These are phyloP conservation scores for Cerastis rubricosa DNA, from an alignment of 2,888 invertebrate genomes.

Conservation along the genomic window DNA sequence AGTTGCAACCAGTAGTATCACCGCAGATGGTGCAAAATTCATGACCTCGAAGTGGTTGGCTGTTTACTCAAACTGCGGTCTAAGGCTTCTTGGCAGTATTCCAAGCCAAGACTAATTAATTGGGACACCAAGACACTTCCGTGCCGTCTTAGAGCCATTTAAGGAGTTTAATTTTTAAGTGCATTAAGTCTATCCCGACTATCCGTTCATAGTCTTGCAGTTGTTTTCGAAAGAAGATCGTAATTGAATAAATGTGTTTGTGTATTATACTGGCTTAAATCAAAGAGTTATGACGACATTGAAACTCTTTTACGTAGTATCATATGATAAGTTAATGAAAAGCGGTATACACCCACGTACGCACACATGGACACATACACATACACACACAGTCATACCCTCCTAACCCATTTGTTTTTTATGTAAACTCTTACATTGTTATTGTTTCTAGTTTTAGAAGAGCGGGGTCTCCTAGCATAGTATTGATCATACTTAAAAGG, in stretches of 20 bases:
- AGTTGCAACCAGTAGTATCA: slow-evolving; percentile 44
- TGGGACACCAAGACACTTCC: slow-evolving; percentile 70
- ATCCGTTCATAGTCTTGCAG: slow-evolving; percentile 46
- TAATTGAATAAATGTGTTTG: slow-evolving; percentile 22
- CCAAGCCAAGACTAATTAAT: slow-evolving; percentile 71
- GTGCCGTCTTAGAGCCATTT: slow-evolving; percentile 63
- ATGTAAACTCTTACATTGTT: too few relatives aligned
- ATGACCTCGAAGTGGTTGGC: slow-evolving; percentile 64
- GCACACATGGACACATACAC: too few relatives aligned
- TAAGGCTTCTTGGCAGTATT: slow-evolving; percentile 63
- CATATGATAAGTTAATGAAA: too few relatives aligned
- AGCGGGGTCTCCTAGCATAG: too few relatives aligned
- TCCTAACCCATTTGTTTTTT: too few relatives aligned
- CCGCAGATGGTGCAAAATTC: slow-evolving; percentile 64
- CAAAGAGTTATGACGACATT: too few relatives aligned
- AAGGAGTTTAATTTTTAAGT: slow-evolving; percentile 67
- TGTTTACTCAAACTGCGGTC: slow-evolving; percentile 67
- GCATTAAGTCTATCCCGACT: slow-evolving; percentile 55
- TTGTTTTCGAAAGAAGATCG: slow-evolving; percentile 26
- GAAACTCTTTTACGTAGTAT: too few relatives aligned
- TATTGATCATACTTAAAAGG: too few relatives aligned
- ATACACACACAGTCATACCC: too few relatives aligned
- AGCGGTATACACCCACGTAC: too few relatives aligned
- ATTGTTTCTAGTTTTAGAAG: too few relatives aligned
- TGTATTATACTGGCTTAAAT: not conserved